These are phyloP conservation scores for Tetranychus truncatus DNA, from an alignment of 2,888 invertebrate genomes.

Conservation along the genomic window DNA sequence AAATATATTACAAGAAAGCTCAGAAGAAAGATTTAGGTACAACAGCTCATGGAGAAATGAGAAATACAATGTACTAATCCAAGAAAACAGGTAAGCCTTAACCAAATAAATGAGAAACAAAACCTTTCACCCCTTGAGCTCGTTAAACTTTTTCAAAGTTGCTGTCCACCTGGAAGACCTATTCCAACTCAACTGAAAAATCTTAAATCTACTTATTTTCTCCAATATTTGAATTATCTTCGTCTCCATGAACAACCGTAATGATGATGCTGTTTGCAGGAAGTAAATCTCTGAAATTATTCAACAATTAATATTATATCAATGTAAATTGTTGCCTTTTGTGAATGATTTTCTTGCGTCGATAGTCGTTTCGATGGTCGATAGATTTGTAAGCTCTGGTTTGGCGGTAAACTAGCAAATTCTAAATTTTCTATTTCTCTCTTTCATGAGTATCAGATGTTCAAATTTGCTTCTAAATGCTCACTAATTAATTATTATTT, in stretches of 20 bases:
- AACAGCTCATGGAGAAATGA: constrained; percentile 7
- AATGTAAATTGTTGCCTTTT: too few relatives aligned
- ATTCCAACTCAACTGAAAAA: not conserved
- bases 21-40: not conserved
- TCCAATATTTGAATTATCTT: constrained; percentile 20
- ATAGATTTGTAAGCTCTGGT: too few relatives aligned
- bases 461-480: not conserved
- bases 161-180: not conserved
- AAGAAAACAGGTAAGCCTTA: constrained; percentile 16
- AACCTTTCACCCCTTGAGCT: constrained; percentile 15
- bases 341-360: too few relatives aligned
- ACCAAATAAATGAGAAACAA: constrained; percentile 19
- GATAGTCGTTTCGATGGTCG: too few relatives aligned
- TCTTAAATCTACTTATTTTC: constrained; percentile 20
- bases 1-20: constrained; percentile 7
- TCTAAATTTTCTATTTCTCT: too few relatives aligned
- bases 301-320: too few relatives aligned
- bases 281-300: not conserved
- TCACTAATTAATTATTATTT: not conserved
- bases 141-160: constrained; percentile 10
- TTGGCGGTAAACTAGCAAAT: too few relatives aligned
- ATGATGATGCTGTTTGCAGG: too few relatives aligned
- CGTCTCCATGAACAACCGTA: constrained; percentile 22
- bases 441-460: too few relatives aligned
- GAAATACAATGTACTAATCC: constrained; percentile 16